Evolutionary conservation across 2,113 vertebrate species (phyloP).

Genomic region (Tiliqua scincoides): DNA sequence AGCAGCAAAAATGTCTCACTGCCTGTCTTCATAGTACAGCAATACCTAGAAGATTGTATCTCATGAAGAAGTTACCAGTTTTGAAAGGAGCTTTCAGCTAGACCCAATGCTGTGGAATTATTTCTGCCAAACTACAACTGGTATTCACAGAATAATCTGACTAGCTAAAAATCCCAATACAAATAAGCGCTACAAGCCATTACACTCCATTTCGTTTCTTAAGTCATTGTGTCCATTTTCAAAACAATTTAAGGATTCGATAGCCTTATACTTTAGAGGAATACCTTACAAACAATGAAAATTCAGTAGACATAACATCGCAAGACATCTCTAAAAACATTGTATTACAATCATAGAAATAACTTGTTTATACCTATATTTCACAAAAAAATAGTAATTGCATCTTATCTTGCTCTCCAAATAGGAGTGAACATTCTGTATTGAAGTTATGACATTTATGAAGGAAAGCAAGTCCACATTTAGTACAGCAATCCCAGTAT

Average conservation of each 20-base stretch:
- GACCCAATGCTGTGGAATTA: constrained; percentile 15
- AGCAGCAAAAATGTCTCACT: neutral
- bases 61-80: neutral
- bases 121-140: constrained; percentile 39
- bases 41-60: neutral
- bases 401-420: constrained; percentile 45
- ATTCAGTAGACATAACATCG: constrained; percentile 44
- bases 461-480: constrained; percentile 54
- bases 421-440: constrained; percentile 33
- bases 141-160: constrained; percentile 29
- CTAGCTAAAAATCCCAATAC: constrained; percentile 23
- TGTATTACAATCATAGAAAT: constrained; percentile 54
- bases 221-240: neutral
- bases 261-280: constrained; percentile 35
- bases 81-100: neutral
- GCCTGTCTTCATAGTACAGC: constrained; percentile 8
- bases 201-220: constrained; percentile 22
- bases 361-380: constrained; percentile 52
- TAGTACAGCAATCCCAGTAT: constrained; percentile 31
- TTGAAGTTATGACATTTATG: constrained; percentile 38
- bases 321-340: constrained; percentile 47
- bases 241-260: constrained; percentile 44
- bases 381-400: constrained; percentile 46
- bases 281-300: constrained; percentile 36
- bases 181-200: neutral